Conservation (phyloP, 2,888 invertebrate genomes). For the Hoplodrina ambigua region DNA sequence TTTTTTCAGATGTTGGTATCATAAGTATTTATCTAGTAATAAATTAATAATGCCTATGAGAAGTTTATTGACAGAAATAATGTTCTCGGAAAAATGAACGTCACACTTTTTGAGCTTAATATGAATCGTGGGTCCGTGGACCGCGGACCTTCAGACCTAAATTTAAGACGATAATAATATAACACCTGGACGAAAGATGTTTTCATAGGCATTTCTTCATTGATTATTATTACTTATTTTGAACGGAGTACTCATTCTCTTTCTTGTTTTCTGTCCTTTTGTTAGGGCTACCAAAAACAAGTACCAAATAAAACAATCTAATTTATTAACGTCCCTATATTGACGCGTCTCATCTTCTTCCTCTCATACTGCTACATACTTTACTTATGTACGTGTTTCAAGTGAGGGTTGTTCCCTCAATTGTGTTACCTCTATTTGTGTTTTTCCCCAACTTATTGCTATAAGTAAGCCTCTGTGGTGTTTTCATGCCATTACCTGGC, state of each 20-base stretch:
- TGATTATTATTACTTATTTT: too few species aligned
- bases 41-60: not conserved
- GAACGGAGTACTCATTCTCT: too few species aligned
- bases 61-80: not conserved
- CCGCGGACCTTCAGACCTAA: too few species aligned
- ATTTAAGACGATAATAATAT: too few species aligned
- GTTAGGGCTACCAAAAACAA: conserved; percentile 4
- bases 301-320: conserved; percentile 65
- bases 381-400: conserved; percentile 80
- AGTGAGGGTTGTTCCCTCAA: conserved; percentile 72
- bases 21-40: not conserved
- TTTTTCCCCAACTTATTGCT: conserved; percentile 80
- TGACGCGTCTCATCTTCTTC: conserved; percentile 72
- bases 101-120: too few species aligned
- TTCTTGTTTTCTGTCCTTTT: too few species aligned
- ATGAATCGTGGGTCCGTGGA: too few species aligned
- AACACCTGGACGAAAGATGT: too few species aligned
- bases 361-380: conserved; percentile 58
- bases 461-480: conserved; percentile 82
- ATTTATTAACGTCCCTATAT: conserved; percentile 73
- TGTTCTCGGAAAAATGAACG: too few species aligned
- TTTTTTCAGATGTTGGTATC: conserved; percentile 16
- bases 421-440: conserved; percentile 83
- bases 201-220: too few species aligned
- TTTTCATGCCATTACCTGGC: conserved; percentile 89